Evolutionary conservation across 2,888 invertebrate genomes (phyloP).

Genomic region (Melanostoma scalare): DNA sequence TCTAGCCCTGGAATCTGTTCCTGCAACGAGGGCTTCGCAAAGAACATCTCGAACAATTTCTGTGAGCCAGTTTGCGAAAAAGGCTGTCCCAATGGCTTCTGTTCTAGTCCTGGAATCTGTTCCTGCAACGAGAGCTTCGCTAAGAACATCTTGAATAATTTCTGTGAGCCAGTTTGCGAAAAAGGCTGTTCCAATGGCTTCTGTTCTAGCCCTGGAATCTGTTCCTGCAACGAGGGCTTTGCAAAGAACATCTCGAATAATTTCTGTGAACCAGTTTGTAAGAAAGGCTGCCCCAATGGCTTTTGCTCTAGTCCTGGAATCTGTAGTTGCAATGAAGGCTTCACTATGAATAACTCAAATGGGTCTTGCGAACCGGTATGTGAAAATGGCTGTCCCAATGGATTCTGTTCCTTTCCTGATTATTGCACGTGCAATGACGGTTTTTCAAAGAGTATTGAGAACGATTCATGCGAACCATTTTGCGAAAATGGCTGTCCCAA

Average conservation of each 20-base stretch:
- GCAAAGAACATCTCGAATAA: too few relatives aligned
- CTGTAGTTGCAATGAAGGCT: slow-evolving; percentile 87
- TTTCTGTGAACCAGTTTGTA: too few relatives aligned
- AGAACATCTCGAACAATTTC: slow-evolving; percentile 22
- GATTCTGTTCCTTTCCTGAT: slow-evolving; percentile 56
- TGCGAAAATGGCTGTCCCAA: slow-evolving; percentile 85
- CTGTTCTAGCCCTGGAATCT: neutral
- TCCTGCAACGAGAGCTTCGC: slow-evolving; percentile 22
- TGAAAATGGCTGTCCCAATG: slow-evolving; percentile 76
- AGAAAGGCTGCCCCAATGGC: slow-evolving; percentile 6
- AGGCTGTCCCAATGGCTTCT: slow-evolving; percentile 77
- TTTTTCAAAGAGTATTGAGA: slow-evolving; percentile 80
- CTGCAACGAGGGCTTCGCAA: slow-evolving; percentile 45
- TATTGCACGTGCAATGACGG: slow-evolving; percentile 79
- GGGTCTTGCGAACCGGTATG: slow-evolving; percentile 77
- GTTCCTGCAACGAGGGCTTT: slow-evolving; percentile 6
- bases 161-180: slow-evolving; percentile 74
- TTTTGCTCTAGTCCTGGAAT: slow-evolving; percentile 86
- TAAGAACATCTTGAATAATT: neutral
- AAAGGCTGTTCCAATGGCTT: slow-evolving; percentile 86
- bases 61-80: slow-evolving; percentile 74
- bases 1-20: slow-evolving; percentile 44
- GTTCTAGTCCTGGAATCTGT: slow-evolving; percentile 76
- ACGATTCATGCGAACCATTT: slow-evolving; percentile 82
- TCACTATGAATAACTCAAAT: slow-evolving; percentile 67